phyloP scores from a whole-genome alignment of 2,797 vertebrate genomes.

The Alosa sapidissima region DNA sequence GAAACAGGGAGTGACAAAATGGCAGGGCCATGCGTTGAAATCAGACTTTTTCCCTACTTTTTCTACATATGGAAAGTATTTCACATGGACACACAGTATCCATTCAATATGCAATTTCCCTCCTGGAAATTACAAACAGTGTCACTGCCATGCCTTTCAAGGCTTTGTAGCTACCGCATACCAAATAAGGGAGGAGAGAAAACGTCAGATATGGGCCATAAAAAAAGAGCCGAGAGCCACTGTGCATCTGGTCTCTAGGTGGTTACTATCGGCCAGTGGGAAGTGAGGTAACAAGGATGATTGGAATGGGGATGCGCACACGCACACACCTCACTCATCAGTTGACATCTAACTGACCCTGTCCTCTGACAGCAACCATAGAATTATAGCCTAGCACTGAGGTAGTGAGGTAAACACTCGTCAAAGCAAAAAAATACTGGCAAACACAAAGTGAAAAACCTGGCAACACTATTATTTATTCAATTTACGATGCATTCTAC shows the following conservation, averaged over 20 bases:
- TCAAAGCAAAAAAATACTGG: not conserved
- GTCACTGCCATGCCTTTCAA: not conserved
- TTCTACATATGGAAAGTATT: not conserved
- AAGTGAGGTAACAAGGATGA: not conserved
- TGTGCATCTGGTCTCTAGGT: not conserved
- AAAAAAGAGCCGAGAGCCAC: not conserved
- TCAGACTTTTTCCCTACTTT: not conserved
- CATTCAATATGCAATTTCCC: not conserved
- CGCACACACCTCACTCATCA: not conserved
- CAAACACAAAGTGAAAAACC: not conserved
- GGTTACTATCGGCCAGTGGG: not conserved
- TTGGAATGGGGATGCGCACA: not conserved
- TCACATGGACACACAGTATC: not conserved
- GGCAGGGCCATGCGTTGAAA: not conserved
- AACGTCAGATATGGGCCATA: not conserved
- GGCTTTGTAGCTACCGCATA: not conserved
- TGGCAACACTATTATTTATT: not conserved
- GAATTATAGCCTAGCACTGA: conserved; percentile 4
- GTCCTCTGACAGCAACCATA: not conserved
- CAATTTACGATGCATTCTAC: not conserved
- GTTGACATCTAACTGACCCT: not conserved
- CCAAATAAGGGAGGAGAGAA: not conserved
- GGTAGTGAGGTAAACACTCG: not conserved
- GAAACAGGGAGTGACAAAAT: not conserved
- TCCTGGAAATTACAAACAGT: not conserved